Evolutionary conservation across 2,888 invertebrate genomes (phyloP).

Genomic region (Rhagium mordax): DNA sequence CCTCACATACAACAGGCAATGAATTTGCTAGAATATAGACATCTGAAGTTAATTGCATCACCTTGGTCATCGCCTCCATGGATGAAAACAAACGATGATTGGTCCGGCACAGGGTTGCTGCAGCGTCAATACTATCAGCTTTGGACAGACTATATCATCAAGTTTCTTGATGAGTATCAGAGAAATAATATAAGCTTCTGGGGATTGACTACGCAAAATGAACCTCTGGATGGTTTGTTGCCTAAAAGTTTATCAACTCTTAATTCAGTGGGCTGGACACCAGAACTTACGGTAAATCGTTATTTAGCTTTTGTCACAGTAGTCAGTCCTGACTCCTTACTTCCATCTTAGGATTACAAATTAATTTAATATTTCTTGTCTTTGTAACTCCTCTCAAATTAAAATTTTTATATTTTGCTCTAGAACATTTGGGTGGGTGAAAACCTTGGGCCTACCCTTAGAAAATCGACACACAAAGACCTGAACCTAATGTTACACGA

Average conservation of each 20-base stretch:
- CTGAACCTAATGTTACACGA: constrained; percentile 83
- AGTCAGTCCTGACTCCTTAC: too few species aligned
- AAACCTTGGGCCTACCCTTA: constrained; percentile 83
- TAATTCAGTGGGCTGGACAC: constrained; percentile 48
- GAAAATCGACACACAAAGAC: constrained; percentile 73
- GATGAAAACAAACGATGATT: constrained; percentile 71
- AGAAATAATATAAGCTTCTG: constrained; percentile 80
- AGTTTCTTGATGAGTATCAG: constrained; percentile 84
- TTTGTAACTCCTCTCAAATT: too few species aligned
- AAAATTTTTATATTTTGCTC: constrained; percentile 43
- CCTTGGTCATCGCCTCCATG: constrained; percentile 71
- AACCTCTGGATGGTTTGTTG: constrained; percentile 76
- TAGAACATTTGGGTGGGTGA: constrained; percentile 80
- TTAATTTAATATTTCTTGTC: too few species aligned
- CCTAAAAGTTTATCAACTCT: constrained; percentile 31
- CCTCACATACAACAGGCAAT: constrained; percentile 54
- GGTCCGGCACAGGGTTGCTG: constrained; percentile 57
- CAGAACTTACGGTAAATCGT: constrained; percentile 41
- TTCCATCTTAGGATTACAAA: too few species aligned
- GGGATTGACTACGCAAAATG: constrained; percentile 91
- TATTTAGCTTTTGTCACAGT: too few species aligned
- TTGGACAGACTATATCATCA: constrained; percentile 87
- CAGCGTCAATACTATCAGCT: constrained; percentile 75
- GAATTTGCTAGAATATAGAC: constrained; percentile 45
- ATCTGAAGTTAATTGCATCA: constrained; percentile 71